These are phyloP conservation scores for Drosophila peninsularis DNA, from an alignment of 2,888 invertebrate genomes.

Conservation along the genomic window DNA sequence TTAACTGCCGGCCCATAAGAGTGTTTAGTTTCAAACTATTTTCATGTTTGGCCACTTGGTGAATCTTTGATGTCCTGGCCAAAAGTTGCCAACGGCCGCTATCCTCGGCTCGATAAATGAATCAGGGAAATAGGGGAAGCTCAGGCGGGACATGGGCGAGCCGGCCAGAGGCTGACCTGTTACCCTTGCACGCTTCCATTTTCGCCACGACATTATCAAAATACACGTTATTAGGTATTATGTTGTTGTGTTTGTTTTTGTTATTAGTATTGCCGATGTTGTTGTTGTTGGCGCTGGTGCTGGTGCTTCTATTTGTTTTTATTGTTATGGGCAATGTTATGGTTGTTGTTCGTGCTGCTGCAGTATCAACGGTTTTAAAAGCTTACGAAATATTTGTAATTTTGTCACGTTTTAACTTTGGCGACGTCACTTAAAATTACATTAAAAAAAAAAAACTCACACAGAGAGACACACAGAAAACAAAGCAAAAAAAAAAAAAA, in stretches of 20 bases:
- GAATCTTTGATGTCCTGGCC: constrained; percentile 55
- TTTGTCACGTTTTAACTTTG: constrained; percentile 78
- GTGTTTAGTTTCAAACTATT: constrained; percentile 57
- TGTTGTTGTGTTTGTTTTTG: constrained; percentile 40
- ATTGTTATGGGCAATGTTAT: constrained; percentile 63
- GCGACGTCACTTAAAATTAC: constrained; percentile 76
- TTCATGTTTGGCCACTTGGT: constrained; percentile 15
- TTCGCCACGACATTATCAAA: constrained; percentile 61
- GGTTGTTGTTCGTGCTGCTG: constrained; percentile 56
- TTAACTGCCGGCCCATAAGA: constrained; percentile 25
- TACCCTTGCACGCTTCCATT: constrained; percentile 6
- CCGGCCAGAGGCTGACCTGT: background rate
- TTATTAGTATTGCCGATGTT: constrained; percentile 16
- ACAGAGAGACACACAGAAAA: background rate
- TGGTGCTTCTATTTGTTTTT: constrained; percentile 59
- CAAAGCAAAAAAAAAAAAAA: constrained; percentile 14
- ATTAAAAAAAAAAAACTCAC: constrained; percentile 48
- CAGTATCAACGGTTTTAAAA: constrained; percentile 67
- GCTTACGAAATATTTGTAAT: constrained; percentile 75
- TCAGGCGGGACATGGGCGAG: too few species aligned
- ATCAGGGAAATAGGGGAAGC: constrained; percentile 9
- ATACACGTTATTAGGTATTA: constrained; percentile 74
- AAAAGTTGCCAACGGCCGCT: constrained; percentile 36
- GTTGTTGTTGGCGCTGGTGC: constrained; percentile 2
- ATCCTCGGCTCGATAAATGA: constrained; percentile 4